Evolutionary conservation across 2,113 vertebrate genomes (phyloP).

Genomic region (Chrysochloris asiatica): DNA sequence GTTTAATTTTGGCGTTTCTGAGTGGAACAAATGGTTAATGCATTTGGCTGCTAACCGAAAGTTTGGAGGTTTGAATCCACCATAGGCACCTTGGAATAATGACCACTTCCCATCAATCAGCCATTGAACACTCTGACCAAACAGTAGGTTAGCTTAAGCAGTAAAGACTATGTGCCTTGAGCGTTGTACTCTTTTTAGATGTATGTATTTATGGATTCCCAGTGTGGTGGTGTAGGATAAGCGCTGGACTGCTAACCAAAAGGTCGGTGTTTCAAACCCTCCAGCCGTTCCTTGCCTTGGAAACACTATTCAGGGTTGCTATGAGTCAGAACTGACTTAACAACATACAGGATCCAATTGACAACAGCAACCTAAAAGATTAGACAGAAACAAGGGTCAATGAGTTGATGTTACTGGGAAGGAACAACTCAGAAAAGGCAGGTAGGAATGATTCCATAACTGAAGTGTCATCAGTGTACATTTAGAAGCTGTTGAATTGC

Average conservation of each 20-base stretch:
- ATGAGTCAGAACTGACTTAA: no score
- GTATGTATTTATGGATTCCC: no score
- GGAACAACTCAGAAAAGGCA: background rate
- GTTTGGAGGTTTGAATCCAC: background rate
- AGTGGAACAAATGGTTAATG: background rate
- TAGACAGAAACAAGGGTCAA: background rate
- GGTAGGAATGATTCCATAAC: background rate
- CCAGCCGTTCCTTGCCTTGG: no score
- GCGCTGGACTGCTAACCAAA: no score
- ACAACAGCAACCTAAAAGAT: background rate
- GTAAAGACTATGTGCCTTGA: background rate
- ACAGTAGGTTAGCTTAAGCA: background rate
- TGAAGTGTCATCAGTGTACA: background rate
- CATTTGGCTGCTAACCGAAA: background rate
- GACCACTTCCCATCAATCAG: background rate
- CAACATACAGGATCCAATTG: background rate
- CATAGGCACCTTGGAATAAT: background rate
- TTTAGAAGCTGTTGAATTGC: background rate
- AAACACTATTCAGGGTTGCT: no score
- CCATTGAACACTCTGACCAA: background rate
- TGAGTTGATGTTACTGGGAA: background rate
- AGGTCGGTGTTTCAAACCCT: no score
- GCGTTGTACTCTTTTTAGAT: background rate
- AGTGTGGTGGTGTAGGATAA: no score
- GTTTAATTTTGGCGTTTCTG: background rate